phyloP scores from a whole-genome alignment of 2,113 vertebrate genomes.

The Pagrus major region DNA sequence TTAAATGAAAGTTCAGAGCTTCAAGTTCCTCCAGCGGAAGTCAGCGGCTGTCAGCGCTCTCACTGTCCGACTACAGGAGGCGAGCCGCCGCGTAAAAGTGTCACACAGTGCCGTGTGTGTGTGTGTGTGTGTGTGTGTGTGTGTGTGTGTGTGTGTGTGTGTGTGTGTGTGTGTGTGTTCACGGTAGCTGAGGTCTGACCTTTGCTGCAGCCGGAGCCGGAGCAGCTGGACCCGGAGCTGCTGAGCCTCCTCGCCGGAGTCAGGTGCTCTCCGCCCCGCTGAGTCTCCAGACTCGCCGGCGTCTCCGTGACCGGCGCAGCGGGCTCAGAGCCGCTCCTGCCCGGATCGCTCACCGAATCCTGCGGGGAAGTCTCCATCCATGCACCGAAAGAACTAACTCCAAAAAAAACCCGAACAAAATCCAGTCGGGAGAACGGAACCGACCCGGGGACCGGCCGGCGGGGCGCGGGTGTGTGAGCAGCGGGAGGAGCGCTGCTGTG shows the following conservation, averaged over 20 bases:
- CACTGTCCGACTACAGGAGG: not conserved
- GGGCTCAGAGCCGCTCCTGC: slow-evolving; percentile 84
- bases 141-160: slow-evolving; percentile 6
- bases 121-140: not conserved
- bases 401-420: not conserved
- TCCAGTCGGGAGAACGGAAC: not conserved
- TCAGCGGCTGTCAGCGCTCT: not conserved
- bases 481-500: slow-evolving; percentile 12
- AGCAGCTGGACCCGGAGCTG: slow-evolving; percentile 82
- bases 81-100: not conserved
- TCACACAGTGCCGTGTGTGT: not conserved
- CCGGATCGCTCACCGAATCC: slow-evolving; percentile 83
- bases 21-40: not conserved
- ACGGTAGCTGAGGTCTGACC: slow-evolving; percentile 68
- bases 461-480: not conserved
- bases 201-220: slow-evolving; percentile 82
- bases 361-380: slow-evolving; percentile 88
- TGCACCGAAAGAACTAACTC: slow-evolving; percentile 10
- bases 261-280: slow-evolving; percentile 81
- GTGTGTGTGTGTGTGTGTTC: not conserved
- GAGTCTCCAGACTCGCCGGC: slow-evolving; percentile 81
- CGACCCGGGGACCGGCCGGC: not conserved
- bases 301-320: slow-evolving; percentile 80
- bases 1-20: no score
- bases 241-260: slow-evolving; percentile 81